Percentiles rank a stretch among this genome's conserved stretches.
phyloP scores from a whole-genome alignment of 2,113 vertebrate species.

The Leuciscus idus region DNA sequence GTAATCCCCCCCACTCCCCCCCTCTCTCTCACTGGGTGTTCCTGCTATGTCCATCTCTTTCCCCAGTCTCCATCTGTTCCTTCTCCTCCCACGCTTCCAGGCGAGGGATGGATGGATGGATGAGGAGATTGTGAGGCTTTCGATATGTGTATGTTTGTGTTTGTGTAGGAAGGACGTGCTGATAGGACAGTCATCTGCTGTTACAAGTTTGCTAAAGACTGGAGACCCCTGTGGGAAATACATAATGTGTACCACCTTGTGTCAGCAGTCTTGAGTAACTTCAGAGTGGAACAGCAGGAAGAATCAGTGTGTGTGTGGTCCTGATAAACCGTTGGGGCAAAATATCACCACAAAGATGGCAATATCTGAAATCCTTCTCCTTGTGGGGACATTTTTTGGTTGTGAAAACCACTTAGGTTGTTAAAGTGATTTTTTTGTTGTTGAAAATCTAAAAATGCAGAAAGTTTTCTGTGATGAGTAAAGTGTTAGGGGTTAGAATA shows the following conservation, averaged over 20 bases:
- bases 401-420: no score
- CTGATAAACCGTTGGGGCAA: no score
- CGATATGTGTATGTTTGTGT: conserved; percentile 9
- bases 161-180: conserved; percentile 6
- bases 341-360: no score
- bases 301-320: no score
- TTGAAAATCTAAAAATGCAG: no score
- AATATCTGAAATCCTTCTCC: no score
- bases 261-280: conserved; percentile 8
- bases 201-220: conserved; percentile 17
- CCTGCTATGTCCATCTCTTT: conserved; percentile 37
- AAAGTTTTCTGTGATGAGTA: no score
- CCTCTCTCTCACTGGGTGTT: conserved; percentile 5
- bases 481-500: no score
- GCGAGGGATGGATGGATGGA: conserved; percentile 10
- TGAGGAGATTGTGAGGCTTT: conserved; percentile 2
- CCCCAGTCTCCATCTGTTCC: conserved; percentile 32
- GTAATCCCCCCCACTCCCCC: neutral
- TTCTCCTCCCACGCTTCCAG: conserved; percentile 20
- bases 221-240: conserved; percentile 26
- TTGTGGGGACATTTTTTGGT: no score
- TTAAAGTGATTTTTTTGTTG: no score
- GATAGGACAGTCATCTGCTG: conserved; percentile 24
- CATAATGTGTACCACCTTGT: conserved; percentile 18
- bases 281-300: neutral